Evolutionary conservation across 2,888 invertebrate genomes (phyloP), one percentile per base, ranked within the genome.

Genomic region (Philaethria dido): DNA sequence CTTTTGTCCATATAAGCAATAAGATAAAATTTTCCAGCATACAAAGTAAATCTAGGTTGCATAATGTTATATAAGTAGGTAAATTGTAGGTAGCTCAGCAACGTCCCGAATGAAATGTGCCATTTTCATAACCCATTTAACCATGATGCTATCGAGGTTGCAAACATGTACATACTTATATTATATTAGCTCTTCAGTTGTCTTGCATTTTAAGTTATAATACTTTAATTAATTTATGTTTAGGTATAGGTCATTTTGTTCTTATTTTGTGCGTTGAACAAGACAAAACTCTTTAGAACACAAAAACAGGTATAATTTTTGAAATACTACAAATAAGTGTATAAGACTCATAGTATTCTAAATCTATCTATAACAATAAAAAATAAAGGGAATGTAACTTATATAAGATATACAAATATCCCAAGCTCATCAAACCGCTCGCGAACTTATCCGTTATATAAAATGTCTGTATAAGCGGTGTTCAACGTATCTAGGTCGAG

Each of bases 401-500:
- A 62, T 39, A 20, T 47, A 55, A 18, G 20, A 8, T n/a, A 22
- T 42, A 59, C 18, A 50, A 33, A 60, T 14, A 64, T 50, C 11
- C 36, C 47, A 50, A 60, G 39, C 47, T 63, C 20, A 33, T 63
- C 61, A 48, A 61, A 61, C 11, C 33, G 20, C 42, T 63, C 20
- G 13, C 29, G 59, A 72, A 72, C 59, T 71, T 71, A 71, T 72
- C 72, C 69, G 67, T 64, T 71, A 70, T 71, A 69, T 70, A 69
- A 65, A 69, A 68, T 55, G 71, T 69, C 71, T 66, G 72, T 73
- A 65, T 72, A 72, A 72, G 73, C 74, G 74, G 75, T 63, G 61
- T 69, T 73, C 74, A 69, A 63, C 55, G 72, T 69, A 88, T 82
- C 80, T 87, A 79, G 87, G 87, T 88, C 88, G 83, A 80, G 79